These are phyloP conservation scores for Trematomus bernacchii DNA, from an alignment of 2,797 vertebrate genomes.

Conservation along the genomic window DNA sequence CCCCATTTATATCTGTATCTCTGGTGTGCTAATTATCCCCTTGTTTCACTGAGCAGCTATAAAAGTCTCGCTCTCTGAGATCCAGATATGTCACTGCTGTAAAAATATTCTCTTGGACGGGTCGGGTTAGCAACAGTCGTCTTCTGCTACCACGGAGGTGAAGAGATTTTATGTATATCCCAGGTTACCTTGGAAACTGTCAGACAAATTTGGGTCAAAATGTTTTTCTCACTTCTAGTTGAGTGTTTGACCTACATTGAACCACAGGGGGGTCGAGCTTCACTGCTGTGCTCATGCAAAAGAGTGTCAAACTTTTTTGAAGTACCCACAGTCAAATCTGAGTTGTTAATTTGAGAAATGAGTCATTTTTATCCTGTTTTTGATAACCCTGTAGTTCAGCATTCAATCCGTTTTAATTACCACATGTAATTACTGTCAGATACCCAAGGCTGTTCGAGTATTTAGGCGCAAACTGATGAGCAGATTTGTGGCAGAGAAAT, in stretches of 20 bases:
- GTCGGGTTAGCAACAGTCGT: conserved; percentile 53
- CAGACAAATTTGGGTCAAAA: conserved; percentile 58
- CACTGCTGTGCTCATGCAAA: conserved; percentile 1
- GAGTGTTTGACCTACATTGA: conserved; percentile 50
- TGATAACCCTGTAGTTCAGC: neutral
- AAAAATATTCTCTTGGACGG: conserved; percentile 43
- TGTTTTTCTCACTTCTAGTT: conserved; percentile 15
- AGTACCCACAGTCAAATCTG: neutral
- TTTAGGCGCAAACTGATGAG: neutral
- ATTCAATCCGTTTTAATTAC: neutral
- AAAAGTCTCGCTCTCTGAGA: conserved; percentile 58
- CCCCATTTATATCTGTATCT: conserved; percentile 47
- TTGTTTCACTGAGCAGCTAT: conserved; percentile 36
- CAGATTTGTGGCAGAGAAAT: conserved; percentile 1
- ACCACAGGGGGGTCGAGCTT: neutral
- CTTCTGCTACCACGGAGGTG: conserved; percentile 19
- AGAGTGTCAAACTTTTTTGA: neutral
- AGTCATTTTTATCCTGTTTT: neutral
- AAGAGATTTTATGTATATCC: conserved; percentile 31
- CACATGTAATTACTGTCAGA: neutral
- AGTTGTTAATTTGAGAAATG: neutral
- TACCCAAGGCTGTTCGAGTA: neutral
- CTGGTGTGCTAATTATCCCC: conserved; percentile 17
- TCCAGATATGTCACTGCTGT: conserved; percentile 46
- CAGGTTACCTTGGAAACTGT: conserved; percentile 71